Evolutionary conservation across 2,797 vertebrate genomes (phyloP), one percentile per base, ranked within the genome.

Genomic region (Prunella strophiata): DNA sequence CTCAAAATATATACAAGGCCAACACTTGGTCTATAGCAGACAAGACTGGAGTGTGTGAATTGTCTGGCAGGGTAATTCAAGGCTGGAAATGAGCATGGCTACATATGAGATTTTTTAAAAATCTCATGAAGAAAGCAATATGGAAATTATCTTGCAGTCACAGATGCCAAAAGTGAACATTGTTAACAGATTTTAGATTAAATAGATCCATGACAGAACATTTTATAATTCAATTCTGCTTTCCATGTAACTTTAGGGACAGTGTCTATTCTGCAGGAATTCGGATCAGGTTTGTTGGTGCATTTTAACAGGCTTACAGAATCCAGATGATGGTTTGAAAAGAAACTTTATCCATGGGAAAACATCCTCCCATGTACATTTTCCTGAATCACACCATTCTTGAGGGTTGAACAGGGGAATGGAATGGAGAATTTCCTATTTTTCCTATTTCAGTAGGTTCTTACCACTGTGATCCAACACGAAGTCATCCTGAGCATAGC

Each of bases 401-500:
- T 40, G 55, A 82, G 36, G 43, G 55, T 0, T 34, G 48, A 70
- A 30, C 3, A 45, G 19, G 15, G 23, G 4, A 16, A 7, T 0
- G 3, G 17, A 15, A 5, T 5, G 8, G 13, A 30, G 63, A 62
- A 20, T 16, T 62, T 16, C 22, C 20, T 40, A 0, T 26, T 50
- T 16, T 62, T 16, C 22, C 20, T 40, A 0, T 26, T 50, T 36
- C 43, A 58, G 34, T 4, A 48, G 82, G 36, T 85, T 94, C 98
- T 99, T 98, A 99, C 99, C 99, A 16, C 99, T 99, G 96, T 99
- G 99, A 97, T 99, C 99, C 98, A 99, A 97, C 92, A 99, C 97
- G 96, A 99, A 99, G 98, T 99, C 99, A 68, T 99, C 99, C 97
- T 99, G 99, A 57, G 99, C 98, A 5, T 99, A 99, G 38, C 99